Base-by-base conservation (phyloP, 2,113 vertebrate genomes). In the Todiramphus saurophagus region DNA sequence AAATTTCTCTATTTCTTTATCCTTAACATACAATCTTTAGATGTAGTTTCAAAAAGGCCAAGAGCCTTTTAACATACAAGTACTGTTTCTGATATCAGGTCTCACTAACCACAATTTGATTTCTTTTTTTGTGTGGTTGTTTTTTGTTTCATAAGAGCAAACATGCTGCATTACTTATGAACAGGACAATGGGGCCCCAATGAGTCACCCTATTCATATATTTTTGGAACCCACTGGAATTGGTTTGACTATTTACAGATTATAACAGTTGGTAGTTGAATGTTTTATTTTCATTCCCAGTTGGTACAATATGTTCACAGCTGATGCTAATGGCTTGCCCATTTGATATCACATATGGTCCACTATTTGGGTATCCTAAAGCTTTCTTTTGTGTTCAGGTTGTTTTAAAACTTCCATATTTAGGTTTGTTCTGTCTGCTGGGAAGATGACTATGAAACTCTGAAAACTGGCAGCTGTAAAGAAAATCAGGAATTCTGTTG, bases 341-440 rank as follows among this genome's bases (percentile, higher is more conserved):
- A 97, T 98, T 98, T 98, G 97, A 98, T 98, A 98, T 97, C 97
- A 97, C 98, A 98, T 98, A 98, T 98, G 98, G 98, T 97, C 97
- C 97, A 97, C 94, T 97, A 79, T 96, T 97, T 92, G 91, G 97
- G 86, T 88, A 95, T 97, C 97, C 89, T 83, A 91, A 98, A 96
- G 93, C 94, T 97, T 98, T 97, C 96, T 97, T 97, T 97, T 97
- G 96, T 97, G 94, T 89, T 97, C 96, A 97, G 94, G 83, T 91
- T 96, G 97, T 96, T 97, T 94, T 93, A 95, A 93, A 94, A 72
- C 55, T 90, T 90, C 84, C 90, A 51, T 80, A 85, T 93, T 96
- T 94, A 81, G 73, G 13, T 92, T 97, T 95, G 66, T 93, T 96
- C 95, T 96, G 83, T 97, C 95, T 97, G 75, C 85, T 95, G 89